A percentile compares a stretch with the other conserved stretches of the same genome.
Evolutionary conservation across 2,888 invertebrate genomes (phyloP).

Genomic region (Troglohyphantes excavatus): DNA sequence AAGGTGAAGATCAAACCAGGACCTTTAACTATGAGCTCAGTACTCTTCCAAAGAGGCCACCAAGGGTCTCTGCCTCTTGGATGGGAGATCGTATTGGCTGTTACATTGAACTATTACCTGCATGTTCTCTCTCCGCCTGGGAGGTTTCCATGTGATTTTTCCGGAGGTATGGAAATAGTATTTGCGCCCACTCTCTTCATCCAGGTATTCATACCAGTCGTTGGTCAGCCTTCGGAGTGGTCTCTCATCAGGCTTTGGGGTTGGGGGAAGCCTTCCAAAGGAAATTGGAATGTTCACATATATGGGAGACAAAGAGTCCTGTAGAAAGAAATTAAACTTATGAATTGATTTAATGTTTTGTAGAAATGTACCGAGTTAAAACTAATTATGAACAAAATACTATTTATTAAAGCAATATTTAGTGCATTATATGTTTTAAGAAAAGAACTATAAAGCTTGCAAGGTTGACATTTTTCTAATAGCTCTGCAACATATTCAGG

Average conservation of each 20-base stretch:
- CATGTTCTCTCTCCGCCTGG: conserved; percentile 80
- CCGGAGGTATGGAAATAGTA: conserved; percentile 83
- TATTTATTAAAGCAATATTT: too few relatives aligned
- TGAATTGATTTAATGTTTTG: neutral
- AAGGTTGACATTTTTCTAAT: too few relatives aligned
- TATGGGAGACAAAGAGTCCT: conserved; percentile 69
- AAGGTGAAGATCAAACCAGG: too few relatives aligned
- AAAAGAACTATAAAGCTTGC: too few relatives aligned
- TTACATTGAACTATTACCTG: conserved; percentile 29
- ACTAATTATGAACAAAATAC: too few relatives aligned
- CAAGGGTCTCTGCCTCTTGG: too few relatives aligned
- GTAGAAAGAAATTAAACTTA: neutral
- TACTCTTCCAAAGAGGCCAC: too few relatives aligned
- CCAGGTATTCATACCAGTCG: conserved; percentile 83
- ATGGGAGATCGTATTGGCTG: neutral
- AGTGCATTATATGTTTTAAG: too few relatives aligned
- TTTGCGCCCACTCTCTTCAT: conserved; percentile 81
- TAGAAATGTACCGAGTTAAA: too few relatives aligned
- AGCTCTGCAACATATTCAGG: too few relatives aligned
- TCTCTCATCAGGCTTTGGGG: conserved; percentile 60
- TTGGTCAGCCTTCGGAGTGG: conserved; percentile 79
- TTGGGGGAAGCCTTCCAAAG: conserved; percentile 72
- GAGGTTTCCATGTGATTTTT: conserved; percentile 83
- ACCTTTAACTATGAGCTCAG: too few relatives aligned
- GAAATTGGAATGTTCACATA: conserved; percentile 73